These are phyloP conservation scores for Progne subis DNA, from an alignment of 2,113 vertebrate species.

Conservation along the genomic window DNA sequence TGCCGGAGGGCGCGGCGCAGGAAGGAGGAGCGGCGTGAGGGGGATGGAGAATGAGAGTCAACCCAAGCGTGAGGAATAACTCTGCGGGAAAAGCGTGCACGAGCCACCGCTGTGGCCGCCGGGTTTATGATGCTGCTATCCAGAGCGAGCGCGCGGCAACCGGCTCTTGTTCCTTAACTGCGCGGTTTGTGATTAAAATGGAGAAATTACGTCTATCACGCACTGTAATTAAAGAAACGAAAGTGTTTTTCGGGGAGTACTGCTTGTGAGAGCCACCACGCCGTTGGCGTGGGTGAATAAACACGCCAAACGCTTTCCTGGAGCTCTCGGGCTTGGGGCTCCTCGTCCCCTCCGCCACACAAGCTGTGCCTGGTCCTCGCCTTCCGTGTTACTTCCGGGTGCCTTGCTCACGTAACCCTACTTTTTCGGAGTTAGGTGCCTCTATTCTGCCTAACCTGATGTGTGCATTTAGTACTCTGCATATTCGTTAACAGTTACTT, in stretches of 20 bases:
- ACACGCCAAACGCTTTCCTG: rapidly evolving
- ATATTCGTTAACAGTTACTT: not conserved
- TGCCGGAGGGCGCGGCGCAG: rapidly evolving
- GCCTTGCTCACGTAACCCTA: not conserved
- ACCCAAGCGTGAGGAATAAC: rapidly evolving
- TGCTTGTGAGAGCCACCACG: rapidly evolving
- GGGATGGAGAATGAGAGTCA: rapidly evolving
- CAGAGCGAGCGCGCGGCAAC: not conserved
- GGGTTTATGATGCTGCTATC: too few species aligned
- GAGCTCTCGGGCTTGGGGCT: not conserved
- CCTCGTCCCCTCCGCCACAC: rapidly evolving
- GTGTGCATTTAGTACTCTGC: not conserved
- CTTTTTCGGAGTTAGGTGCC: not conserved
- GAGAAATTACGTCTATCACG: not conserved
- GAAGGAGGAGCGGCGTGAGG: rapidly evolving
- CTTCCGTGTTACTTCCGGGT: not conserved
- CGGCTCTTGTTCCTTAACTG: not conserved
- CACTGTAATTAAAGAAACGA: not conserved
- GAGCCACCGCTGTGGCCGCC: rapidly evolving
- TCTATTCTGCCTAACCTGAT: not conserved
- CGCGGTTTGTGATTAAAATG: not conserved
- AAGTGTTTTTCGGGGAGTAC: not conserved
- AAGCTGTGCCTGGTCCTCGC: rapidly evolving
- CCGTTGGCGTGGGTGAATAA: rapidly evolving
- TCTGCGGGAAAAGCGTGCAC: rapidly evolving